Evolutionary conservation across 2,797 vertebrate genomes (phyloP).

Genomic region (Falco novaeseelandiae): DNA sequence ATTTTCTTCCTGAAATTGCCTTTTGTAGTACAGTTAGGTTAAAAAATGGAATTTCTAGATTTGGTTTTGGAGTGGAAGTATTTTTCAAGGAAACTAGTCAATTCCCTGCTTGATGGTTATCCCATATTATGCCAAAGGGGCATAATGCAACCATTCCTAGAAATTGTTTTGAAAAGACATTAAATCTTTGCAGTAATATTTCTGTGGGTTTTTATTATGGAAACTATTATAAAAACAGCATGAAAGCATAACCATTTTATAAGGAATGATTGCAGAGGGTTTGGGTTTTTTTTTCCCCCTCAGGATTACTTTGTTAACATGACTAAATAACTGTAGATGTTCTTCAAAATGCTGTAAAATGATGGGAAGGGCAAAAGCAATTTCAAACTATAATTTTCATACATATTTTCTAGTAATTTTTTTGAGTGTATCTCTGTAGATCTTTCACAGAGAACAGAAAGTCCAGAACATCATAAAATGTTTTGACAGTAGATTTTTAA

Average conservation of each 20-base stretch:
- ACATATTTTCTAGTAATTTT: neutral
- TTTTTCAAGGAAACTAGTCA: neutral
- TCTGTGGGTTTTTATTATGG: neutral
- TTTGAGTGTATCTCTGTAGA: neutral
- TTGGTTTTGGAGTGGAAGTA: neutral
- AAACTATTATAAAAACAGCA: conserved; percentile 12
- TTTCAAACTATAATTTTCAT: neutral
- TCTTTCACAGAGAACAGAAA: conserved; percentile 19
- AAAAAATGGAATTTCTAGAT: neutral
- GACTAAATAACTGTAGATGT: neutral
- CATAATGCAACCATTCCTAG: neutral
- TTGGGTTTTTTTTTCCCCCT: neutral
- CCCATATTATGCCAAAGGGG: neutral
- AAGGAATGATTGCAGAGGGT: neutral
- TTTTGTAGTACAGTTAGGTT: neutral
- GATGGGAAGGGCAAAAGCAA: neutral
- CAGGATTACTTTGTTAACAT: conserved; percentile 5
- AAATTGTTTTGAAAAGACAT: neutral
- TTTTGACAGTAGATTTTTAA: conserved; percentile 21
- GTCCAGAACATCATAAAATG: conserved; percentile 1
- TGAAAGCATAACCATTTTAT: neutral
- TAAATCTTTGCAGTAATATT: conserved; percentile 1
- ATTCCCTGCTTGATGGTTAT: neutral
- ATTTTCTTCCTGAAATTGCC: neutral
- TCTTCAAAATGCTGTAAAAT: conserved; percentile 3